These are phyloP conservation scores for Suricata suricatta DNA, from an alignment of 2,113 vertebrate genomes.

Conservation along the genomic window DNA sequence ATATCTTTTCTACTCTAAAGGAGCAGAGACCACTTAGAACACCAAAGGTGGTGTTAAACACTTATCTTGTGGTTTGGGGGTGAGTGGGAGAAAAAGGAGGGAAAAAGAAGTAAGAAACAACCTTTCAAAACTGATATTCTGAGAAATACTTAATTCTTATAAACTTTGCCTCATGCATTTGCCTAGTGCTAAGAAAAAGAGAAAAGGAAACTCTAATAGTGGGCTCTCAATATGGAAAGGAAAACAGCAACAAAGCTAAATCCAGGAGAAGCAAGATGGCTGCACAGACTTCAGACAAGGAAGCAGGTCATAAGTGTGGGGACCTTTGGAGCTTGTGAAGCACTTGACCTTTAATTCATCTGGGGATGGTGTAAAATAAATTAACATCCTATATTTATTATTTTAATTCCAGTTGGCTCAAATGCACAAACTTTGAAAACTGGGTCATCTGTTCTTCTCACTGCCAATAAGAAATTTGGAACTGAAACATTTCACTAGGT, in stretches of 20 bases:
- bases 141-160: conserved; percentile 64
- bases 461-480: not conserved
- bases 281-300: not conserved
- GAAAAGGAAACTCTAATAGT: not conserved
- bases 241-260: not conserved
- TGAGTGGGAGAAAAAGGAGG: not conserved
- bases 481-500: not conserved
- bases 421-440: not conserved
- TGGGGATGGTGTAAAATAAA: not conserved
- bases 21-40: conserved; percentile 29
- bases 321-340: not conserved
- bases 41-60: conserved; percentile 20
- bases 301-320: not conserved
- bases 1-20: not conserved
- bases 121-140: conserved; percentile 36
- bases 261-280: not conserved
- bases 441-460: not conserved
- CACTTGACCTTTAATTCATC: not conserved
- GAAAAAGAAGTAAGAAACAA: not conserved
- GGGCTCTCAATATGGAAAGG: not conserved
- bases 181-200: conserved; percentile 16
- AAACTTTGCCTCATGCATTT: conserved; percentile 58
- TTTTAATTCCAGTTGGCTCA: not conserved
- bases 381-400: not conserved
- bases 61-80: not conserved